Evolutionary conservation across 1,140 invertebrate species (phyloP).

Genomic region (Drosophila malerkotliana): DNA sequence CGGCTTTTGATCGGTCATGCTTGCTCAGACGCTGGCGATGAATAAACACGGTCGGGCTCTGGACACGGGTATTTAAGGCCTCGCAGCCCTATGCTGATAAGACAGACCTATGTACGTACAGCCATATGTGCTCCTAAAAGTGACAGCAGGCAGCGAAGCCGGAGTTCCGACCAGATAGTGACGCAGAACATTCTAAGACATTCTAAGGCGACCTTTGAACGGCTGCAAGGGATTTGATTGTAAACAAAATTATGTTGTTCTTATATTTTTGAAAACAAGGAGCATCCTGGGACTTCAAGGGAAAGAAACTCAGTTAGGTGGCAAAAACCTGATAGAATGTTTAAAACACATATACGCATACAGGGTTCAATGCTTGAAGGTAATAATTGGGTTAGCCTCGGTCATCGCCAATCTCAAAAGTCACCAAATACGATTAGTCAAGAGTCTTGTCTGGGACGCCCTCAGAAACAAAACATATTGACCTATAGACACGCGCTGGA

Average conservation of each 20-base stretch:
- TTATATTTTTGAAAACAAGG: not conserved
- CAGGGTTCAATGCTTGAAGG: not conserved
- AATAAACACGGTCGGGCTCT: constrained; percentile 37
- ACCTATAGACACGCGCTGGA: constrained; percentile 39
- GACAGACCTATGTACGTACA: constrained; percentile 12
- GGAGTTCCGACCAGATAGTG: constrained; percentile 1
- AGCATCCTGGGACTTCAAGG: not conserved
- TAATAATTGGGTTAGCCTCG: constrained; percentile 15
- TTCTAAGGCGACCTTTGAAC: constrained; percentile 15
- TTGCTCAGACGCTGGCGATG: constrained; percentile 21
- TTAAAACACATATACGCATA: not conserved
- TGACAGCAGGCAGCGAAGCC: not conserved
- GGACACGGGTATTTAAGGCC: constrained; percentile 53
- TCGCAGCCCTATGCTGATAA: constrained; percentile 20
- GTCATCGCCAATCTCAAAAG: constrained; percentile 17
- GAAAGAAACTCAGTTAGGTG: too few species aligned
- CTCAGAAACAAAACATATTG: constrained; percentile 15
- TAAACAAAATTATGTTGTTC: not conserved
- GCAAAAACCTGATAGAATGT: too few species aligned
- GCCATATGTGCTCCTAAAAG: too few species aligned
- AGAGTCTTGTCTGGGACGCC: constrained; percentile 17
- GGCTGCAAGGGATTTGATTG: not conserved
- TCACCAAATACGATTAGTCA: constrained; percentile 35
- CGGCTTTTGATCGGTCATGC: constrained; percentile 64
- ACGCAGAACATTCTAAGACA: constrained; percentile 4